These are phyloP conservation scores for Halocynthia roretzi DNA, from an alignment of 23 tunicate genomes.

Conservation along the genomic window DNA sequence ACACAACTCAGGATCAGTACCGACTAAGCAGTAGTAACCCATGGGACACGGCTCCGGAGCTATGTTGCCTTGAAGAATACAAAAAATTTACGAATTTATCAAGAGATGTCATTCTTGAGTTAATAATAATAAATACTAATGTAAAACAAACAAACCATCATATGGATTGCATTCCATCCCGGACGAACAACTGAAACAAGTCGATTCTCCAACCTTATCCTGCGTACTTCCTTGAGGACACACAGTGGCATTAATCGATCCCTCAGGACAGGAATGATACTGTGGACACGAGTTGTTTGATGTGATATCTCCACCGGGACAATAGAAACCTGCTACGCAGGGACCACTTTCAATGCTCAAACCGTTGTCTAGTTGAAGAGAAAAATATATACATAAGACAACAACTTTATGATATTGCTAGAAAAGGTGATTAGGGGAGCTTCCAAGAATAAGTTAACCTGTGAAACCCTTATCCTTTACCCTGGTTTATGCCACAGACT, in stretches of 20 bases:
- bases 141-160: slow-evolving; percentile 43
- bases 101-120: slow-evolving; percentile 4
- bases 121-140: neutral
- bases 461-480: too few species aligned
- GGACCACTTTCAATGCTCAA: slow-evolving; percentile 30
- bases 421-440: too few species aligned
- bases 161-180: slow-evolving; percentile 70
- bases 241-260: slow-evolving; percentile 65
- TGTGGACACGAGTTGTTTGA: slow-evolving; percentile 28
- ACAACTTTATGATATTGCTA: neutral
- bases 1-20: slow-evolving; percentile 23
- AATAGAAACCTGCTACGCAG: slow-evolving; percentile 80
- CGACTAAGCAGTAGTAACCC: slow-evolving; percentile 47
- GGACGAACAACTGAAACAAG: slow-evolving; percentile 4
- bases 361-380: too few species aligned
- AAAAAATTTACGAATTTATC: neutral
- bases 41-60: slow-evolving; percentile 74
- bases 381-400: too few species aligned
- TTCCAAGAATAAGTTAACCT: too few species aligned
- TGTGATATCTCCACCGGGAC: slow-evolving; percentile 76
- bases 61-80: slow-evolving; percentile 26
- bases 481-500: too few species aligned
- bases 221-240: slow-evolving; percentile 31
- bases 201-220: neutral
- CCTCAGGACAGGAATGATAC: slow-evolving; percentile 80